phyloP scores from a whole-genome alignment of 2,888 invertebrate species.

The Pomacea canaliculata region DNA sequence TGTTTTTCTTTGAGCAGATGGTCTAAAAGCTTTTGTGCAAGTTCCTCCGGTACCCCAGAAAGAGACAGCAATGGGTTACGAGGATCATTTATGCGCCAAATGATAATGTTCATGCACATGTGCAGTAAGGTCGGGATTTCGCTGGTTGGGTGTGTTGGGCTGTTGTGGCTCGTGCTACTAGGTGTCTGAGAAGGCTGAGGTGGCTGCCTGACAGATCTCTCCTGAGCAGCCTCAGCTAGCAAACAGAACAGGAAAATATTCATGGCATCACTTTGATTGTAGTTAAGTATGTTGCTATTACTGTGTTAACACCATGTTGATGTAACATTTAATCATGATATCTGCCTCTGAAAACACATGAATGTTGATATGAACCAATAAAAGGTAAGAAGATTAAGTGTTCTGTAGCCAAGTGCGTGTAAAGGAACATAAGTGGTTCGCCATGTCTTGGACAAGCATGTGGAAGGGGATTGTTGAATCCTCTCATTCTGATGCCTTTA shows the following conservation, averaged over 20 bases:
- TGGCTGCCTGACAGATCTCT: conserved; percentile 41
- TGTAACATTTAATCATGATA: too few species aligned
- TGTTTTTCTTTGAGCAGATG: conserved; percentile 59
- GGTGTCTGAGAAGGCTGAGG: conserved; percentile 15
- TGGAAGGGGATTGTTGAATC: too few species aligned
- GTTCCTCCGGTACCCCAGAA: conserved; percentile 57
- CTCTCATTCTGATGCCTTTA: too few species aligned
- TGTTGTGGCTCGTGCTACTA: not conserved
- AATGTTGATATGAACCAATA: too few species aligned
- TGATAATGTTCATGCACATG: conserved; percentile 50
- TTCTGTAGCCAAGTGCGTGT: too few species aligned
- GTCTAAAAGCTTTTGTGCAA: conserved; percentile 56
- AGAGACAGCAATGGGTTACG: conserved; percentile 53
- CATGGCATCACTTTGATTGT: not conserved
- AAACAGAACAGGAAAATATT: conserved; percentile 12
- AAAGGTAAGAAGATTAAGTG: too few species aligned
- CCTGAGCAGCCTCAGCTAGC: conserved; percentile 58
- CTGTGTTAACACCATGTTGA: not conserved
- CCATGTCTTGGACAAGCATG: too few species aligned
- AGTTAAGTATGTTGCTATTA: not conserved
- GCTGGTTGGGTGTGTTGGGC: conserved; percentile 27
- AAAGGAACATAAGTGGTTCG: too few species aligned
- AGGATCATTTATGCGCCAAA: conserved; percentile 54
- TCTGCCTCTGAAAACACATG: too few species aligned
- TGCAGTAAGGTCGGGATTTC: conserved; percentile 44